These are phyloP conservation scores for Chionodraco myersi DNA, from an alignment of 2,113 vertebrate genomes.

Conservation along the genomic window DNA sequence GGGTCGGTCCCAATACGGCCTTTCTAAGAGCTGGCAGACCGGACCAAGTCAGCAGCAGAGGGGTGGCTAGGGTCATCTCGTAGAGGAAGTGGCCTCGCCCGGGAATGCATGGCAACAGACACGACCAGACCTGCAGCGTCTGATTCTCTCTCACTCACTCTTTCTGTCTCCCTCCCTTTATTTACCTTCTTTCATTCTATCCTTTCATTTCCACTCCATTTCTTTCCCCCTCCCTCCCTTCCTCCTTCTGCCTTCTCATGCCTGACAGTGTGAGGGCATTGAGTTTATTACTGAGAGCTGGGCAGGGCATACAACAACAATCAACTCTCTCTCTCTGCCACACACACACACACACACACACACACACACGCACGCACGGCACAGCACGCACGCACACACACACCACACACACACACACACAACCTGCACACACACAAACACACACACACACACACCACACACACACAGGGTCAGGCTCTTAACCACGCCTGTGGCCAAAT, in stretches of 20 bases:
- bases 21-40: slow-evolving; percentile 42
- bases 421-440: slow-evolving; percentile 30
- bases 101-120: slow-evolving; percentile 73
- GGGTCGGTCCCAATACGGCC: slow-evolving; percentile 24
- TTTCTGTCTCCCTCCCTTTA: slow-evolving; percentile 55
- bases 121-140: slow-evolving; percentile 73
- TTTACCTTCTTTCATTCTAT: slow-evolving; percentile 51
- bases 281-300: slow-evolving; percentile 70
- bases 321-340: slow-evolving; percentile 25
- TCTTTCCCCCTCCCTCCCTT: slow-evolving; percentile 40
- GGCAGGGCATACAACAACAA: slow-evolving; percentile 73
- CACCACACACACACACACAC: slow-evolving; percentile 42
- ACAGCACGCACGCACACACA: slow-evolving; percentile 34
- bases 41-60: slow-evolving; percentile 58
- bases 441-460: slow-evolving; percentile 30
- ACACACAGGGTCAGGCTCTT: not conserved
- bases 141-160: slow-evolving; percentile 41
- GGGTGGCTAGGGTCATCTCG: slow-evolving; percentile 70
- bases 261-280: slow-evolving; percentile 70
- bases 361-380: slow-evolving; percentile 35
- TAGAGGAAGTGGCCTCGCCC: slow-evolving; percentile 77
- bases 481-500: too few species aligned
- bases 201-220: slow-evolving; percentile 52
- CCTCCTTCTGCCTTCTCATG: slow-evolving; percentile 55
- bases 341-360: slow-evolving; percentile 22